A percentile compares a stretch with the other conserved stretches of the same genome.
These are phyloP conservation scores for Piliocolobus tephrosceles DNA, from an alignment of 2,113 vertebrate species.

Conservation along the genomic window DNA sequence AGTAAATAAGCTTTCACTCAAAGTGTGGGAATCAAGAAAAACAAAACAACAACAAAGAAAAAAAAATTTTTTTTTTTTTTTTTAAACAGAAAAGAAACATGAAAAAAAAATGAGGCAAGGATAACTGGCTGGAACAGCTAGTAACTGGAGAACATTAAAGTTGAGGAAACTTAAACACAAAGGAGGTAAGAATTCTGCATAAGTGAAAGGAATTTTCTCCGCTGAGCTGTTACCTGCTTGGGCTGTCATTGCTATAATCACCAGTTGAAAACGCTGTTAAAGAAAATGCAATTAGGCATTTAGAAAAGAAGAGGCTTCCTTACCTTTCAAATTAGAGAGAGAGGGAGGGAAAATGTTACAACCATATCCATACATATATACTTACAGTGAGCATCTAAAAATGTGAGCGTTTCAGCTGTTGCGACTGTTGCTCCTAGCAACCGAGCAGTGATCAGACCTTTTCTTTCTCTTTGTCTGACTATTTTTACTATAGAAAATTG, in stretches of 20 bases:
- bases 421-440: slow-evolving; percentile 94
- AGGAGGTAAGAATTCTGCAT: not conserved
- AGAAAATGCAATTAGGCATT: slow-evolving; percentile 31
- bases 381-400: slow-evolving; percentile 99
- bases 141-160: not conserved
- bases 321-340: slow-evolving; percentile 26
- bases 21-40: not conserved
- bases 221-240: not conserved
- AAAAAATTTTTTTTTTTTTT: not conserved
- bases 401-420: slow-evolving; percentile 95
- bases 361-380: slow-evolving; percentile 60
- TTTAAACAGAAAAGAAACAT: not conserved
- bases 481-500: slow-evolving; percentile 93
- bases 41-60: not conserved
- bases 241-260: not conserved
- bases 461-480: slow-evolving; percentile 94
- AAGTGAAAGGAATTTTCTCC: not conserved
- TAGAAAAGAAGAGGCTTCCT: not conserved
- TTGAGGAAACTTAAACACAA: not conserved
- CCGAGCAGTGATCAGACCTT: slow-evolving; percentile 96
- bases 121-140: not conserved
- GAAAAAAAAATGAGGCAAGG: not conserved
- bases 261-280: not conserved
- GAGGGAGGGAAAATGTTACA: not conserved
- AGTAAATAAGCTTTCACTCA: not conserved